Base-by-base conservation (phyloP, 2,113 vertebrate genomes). In the Ophiodon elongatus region DNA sequence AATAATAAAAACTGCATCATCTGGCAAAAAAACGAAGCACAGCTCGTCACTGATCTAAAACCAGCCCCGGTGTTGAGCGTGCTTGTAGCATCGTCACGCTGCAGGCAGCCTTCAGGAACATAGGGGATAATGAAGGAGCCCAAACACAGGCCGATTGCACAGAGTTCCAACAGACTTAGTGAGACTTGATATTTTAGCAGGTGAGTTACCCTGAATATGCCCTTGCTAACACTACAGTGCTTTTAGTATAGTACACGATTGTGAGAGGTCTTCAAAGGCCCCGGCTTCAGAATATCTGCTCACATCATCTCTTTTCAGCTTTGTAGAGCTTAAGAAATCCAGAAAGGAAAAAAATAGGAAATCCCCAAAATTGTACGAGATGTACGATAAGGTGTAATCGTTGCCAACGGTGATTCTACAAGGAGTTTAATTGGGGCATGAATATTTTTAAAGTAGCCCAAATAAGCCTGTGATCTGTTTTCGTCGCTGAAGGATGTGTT, bases 91-190 rank as follows among this genome's bases (percentile, higher is more conserved):
- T 54, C 65, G 37, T 76, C 52, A 76, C 0, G 65, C 89, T 84
- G 80, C 68, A 84, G 85, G 83, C 88, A 54, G 78, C 78, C 76
- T 83, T 77, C 73, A 74, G 80, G 75, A 75, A 85, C 56, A 72
- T 47, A 37, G 54, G 65, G 68, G 88, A 65, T 86, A 86, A 89
- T 82, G 71, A 91, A 64, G 25, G 62, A 79, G 75, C 52, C 52
- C 59, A 60, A 84, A 79, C 37, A 11, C 67, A 60, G 54, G 27
- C 74, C 59, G 52, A 68, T 31, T 81, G 45, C n/a, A 57, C 54
- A 67, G 35, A 73, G 56, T 86, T n/a, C n/a, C n/a, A n/a, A n/a
- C n/a, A n/a, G n/a, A n/a, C n/a, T 33, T n/a, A 56, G 31, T 35
- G n/a, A 78, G n/a, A n/a, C n/a, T 83, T 80, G 64, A 67, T 85